Conservation (phyloP, 2,888 invertebrate species). For the Seira ritae region DNA sequence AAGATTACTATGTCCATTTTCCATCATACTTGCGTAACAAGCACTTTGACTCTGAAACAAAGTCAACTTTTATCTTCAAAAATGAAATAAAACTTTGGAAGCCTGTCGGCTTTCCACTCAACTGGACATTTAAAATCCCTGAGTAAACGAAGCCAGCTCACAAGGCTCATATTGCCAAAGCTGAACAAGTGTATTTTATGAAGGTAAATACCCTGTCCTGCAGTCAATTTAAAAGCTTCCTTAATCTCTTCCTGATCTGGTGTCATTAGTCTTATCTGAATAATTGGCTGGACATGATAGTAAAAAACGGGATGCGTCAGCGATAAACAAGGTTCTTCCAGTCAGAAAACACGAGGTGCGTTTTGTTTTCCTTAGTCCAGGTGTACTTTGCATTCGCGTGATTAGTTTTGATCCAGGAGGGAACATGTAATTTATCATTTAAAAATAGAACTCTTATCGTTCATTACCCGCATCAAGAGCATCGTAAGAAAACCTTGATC, state of each 20-base stretch:
- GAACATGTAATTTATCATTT: conserved; percentile 2
- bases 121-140: conserved; percentile 59
- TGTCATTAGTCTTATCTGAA: conserved; percentile 65
- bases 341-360: not conserved
- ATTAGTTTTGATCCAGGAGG: not conserved
- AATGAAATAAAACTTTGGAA: not conserved
- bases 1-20: not conserved
- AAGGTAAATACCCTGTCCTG: not conserved
- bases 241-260: conserved; percentile 51
- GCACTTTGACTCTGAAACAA: not conserved
- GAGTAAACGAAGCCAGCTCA: no score
- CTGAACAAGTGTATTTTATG: not conserved
- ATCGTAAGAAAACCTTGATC: not conserved
- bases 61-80: not conserved
- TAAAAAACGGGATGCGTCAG: conserved; percentile 17
- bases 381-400: conserved; percentile 5
- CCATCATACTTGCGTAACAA: not conserved
- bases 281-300: conserved; percentile 59
- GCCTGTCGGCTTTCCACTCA: conserved; percentile 57
- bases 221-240: conserved; percentile 36
- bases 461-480: not conserved
- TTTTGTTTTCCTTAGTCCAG: not conserved
- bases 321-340: not conserved
- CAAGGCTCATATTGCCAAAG: conserved; percentile 4
- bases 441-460: not conserved